Conservation (phyloP, 2,888 invertebrate genomes). For the Oligia fasciuncula region DNA sequence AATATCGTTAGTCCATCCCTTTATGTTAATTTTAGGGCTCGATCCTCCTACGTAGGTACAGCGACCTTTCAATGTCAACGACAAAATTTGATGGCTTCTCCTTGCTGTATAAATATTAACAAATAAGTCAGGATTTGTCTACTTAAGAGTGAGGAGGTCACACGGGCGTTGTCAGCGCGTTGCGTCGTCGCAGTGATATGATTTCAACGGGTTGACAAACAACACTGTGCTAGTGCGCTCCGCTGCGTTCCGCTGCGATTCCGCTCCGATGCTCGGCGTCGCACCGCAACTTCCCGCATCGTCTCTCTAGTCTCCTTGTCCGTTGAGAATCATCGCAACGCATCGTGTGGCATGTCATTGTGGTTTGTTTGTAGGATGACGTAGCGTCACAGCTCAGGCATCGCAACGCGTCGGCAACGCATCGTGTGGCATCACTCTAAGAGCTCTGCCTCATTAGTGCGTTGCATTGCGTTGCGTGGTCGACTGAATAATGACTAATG, state of each 20-base stretch:
- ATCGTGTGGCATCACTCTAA: neutral
- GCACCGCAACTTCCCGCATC: neutral
- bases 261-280: neutral
- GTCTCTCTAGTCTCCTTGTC: neutral
- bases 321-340: neutral
- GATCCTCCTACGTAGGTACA: constrained; percentile 20
- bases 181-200: neutral
- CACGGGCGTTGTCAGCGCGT: neutral
- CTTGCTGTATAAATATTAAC: constrained; percentile 37
- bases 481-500: too few species aligned
- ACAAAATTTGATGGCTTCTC: constrained; percentile 46
- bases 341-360: neutral
- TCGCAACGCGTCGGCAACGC: neutral
- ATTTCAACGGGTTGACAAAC: neutral
- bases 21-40: constrained; percentile 62
- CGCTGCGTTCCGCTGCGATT: neutral
- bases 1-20: constrained; percentile 47
- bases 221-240: neutral
- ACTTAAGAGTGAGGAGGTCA: neutral
- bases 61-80: constrained; percentile 52
- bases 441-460: too few species aligned
- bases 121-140: constrained; percentile 40
- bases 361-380: neutral
- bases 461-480: too few species aligned
- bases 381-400: neutral